Conservation (phyloP, 2,888 invertebrate genomes). For the Lucinisca nassula region DNA sequence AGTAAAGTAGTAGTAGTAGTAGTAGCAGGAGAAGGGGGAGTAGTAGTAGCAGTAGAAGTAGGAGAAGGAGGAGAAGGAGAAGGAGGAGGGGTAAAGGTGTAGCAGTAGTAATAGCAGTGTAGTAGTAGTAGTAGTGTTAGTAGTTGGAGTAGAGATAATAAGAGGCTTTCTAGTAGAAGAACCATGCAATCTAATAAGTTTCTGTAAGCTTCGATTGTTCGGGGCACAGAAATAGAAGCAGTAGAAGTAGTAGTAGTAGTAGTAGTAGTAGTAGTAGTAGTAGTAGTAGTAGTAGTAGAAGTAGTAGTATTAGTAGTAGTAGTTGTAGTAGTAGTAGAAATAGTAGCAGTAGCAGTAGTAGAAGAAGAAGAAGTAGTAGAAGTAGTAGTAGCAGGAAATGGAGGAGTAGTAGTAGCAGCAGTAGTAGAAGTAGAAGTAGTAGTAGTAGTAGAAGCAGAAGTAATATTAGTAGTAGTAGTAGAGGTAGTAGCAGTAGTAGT, state of each 20-base stretch:
- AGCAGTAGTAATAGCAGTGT: background rate
- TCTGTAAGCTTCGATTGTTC: background rate
- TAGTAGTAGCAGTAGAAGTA: too few relatives aligned
- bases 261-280: slow-evolving; percentile 50
- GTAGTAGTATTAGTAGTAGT: slow-evolving; percentile 51
- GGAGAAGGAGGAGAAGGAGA: background rate
- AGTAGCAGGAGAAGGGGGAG: too few relatives aligned
- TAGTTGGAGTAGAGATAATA: background rate
- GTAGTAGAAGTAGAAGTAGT: slow-evolving; percentile 32
- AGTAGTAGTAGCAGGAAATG: slow-evolving; percentile 1
- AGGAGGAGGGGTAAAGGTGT: background rate
- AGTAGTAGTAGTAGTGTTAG: too few relatives aligned
- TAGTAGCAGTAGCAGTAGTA: slow-evolving; percentile 32
- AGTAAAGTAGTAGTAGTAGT: background rate
- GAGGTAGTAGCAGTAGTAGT: background rate
- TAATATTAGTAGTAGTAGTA: slow-evolving; percentile 34
- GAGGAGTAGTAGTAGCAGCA: slow-evolving; percentile 32
- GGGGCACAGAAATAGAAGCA: background rate
- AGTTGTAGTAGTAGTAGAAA: slow-evolving; percentile 49
- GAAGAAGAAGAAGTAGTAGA: background rate
- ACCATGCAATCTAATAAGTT: background rate
- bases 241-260: slow-evolving; percentile 22
- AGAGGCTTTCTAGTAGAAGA: background rate
- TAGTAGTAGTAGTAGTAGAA: slow-evolving; percentile 56
- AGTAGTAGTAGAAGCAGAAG: slow-evolving; percentile 47